Base-by-base conservation (phyloP, 2,113 vertebrate genomes). In the Amblyornis subalaris region DNA sequence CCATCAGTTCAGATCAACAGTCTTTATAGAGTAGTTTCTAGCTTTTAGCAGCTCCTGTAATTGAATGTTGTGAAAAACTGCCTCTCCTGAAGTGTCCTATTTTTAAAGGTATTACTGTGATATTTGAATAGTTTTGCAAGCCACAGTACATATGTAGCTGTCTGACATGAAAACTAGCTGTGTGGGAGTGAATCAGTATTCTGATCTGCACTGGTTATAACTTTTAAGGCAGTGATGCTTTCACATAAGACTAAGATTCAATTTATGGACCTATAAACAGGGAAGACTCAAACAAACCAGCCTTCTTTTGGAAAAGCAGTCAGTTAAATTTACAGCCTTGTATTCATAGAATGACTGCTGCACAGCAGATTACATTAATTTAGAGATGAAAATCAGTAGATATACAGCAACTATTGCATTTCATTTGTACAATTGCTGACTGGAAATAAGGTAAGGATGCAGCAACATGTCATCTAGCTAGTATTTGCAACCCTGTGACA, bases 321-420 rank as follows among this genome's bases (percentile, higher is more conserved):
- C 64, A 66, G 44, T 70, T 93, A 60, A 64, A 42, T 51, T 24
- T 35, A 82, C 16, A 74, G 75, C 51, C 35, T 48, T 70, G 31
- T 60, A 51, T 75, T 88, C 89, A 66, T 13, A 62, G 28, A 85
- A 89, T 72, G 79, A 91, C 54, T 94, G 54, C 81, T 89, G 85
- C 90, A 84, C 67, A 90, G 69, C 77, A 94, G 93, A 81, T 45
- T 61, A 38, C 58, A 89, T 89, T 87, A 88, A 94, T 94, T 94
- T 93, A 65, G 58, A 89, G 53, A 81, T 44, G 51, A 89, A 87
- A 85, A 88, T 58, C 73, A 21, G 54, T 29, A 74, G 51, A 86
- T 79, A 55, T 48, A 64, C 16, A 82, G 58, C 33, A 85, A 36
- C 42, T 76, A 79, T 54, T 85, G 58, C 29, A 31, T 78, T 86